Evolutionary conservation across 53 echinoderm and acorn worm species (phyloP), one percentile per base, ranked within the genome.

Genomic region (Crossaster papposus): DNA sequence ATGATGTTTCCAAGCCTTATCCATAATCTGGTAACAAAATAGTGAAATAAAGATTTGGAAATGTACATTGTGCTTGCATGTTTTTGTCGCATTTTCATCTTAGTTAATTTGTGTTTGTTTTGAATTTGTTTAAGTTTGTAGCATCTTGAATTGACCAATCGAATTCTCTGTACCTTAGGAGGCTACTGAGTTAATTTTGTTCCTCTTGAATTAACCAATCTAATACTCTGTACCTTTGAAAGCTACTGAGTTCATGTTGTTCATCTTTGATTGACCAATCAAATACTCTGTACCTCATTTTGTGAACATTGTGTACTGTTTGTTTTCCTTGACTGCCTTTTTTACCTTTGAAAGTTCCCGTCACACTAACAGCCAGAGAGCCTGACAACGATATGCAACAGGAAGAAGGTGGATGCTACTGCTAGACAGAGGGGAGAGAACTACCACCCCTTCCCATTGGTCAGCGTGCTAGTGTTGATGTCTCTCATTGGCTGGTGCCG

Each of bases 321-420:
- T 81, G 81, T 35, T 81, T 94, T 92, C 94, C 92, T 95, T 95
- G 77, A 95, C 95, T 30, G 52, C 36, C 24, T 28, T 77, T 86
- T n/a, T 77, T 84, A 22, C 74, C n/a, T 36, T 30, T 51, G 54
- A 35, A 92, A 94, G 96, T 96, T 89, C 96, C 96, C 9, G 94
- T 96, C 79, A 96, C 96, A 78, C 91, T 96, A 70, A 92, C 93
- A 35, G 94, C 93, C 77, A 91, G 91, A 51, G 96, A 96, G 81
- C 96, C 94, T 13, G 96, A 94, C 52, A 92, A 94, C 37, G 94
- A 96, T 79, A 89, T 89, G 89, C 94, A 94, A 85, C 91, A 93
- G 73, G 96, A 96, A 23, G 94, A 94, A 87, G 89, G 94, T 2
- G 96, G 96, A 24, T 96, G 96, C 90, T 96, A 96, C 94, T 96